phyloP scores from a whole-genome alignment of 2,888 invertebrate genomes.

The Andrena bicolor region DNA sequence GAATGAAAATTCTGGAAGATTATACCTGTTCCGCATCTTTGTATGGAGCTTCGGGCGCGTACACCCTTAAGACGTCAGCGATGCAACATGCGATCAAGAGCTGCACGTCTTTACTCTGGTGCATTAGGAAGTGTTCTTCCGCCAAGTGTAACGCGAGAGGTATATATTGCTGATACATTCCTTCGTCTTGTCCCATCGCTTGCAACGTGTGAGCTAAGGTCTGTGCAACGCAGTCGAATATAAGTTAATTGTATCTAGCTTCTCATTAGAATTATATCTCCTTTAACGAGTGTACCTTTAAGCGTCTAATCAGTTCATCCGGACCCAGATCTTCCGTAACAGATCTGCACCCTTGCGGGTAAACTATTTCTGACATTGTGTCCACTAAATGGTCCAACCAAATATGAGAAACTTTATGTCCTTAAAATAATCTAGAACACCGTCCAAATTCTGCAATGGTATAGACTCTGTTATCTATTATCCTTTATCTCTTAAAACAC shows the following conservation, averaged over 20 bases:
- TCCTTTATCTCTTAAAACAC: not conserved
- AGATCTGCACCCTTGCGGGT: slow-evolving; percentile 97
- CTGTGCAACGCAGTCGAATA: slow-evolving; percentile 83
- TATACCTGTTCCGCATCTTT: slow-evolving; percentile 96
- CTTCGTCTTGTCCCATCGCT: slow-evolving; percentile 98
- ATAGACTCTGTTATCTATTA: slow-evolving; percentile 17
- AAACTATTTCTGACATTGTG: slow-evolving; percentile 94
- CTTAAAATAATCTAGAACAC: slow-evolving; percentile 80
- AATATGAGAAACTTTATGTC: slow-evolving; percentile 60
- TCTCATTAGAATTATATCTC: not conserved
- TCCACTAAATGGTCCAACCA: slow-evolving; percentile 56
- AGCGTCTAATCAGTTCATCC: slow-evolving; percentile 97
- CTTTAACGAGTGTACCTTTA: slow-evolving; percentile 90
- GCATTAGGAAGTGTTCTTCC: slow-evolving; percentile 96
- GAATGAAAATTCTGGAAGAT: too few species aligned
- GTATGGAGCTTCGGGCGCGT: slow-evolving; percentile 99
- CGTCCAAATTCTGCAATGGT: slow-evolving; percentile 82
- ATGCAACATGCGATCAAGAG: slow-evolving; percentile 98
- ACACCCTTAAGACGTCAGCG: slow-evolving; percentile 97
- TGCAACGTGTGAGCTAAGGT: slow-evolving; percentile 97
- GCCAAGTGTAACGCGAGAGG: slow-evolving; percentile 96
- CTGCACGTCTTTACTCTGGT: slow-evolving; percentile 96
- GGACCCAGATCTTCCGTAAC: slow-evolving; percentile 97
- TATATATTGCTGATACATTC: slow-evolving; percentile 96
- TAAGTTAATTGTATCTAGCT: not conserved